Base-by-base conservation (phyloP, 1,140 invertebrate species). In the Eumaeus atala region DNA sequence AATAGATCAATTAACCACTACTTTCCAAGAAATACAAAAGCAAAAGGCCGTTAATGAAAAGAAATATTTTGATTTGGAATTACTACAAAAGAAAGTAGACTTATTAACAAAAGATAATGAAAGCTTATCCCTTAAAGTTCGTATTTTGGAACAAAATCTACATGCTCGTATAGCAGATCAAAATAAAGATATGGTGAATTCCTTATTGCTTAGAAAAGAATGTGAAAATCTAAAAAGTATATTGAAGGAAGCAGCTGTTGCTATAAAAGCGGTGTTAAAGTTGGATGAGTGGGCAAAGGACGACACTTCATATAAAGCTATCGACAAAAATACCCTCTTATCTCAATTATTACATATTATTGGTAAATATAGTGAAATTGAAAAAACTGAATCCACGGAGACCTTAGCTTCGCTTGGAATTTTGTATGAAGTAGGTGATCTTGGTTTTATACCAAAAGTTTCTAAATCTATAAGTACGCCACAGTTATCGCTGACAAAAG, bases 201-300 rank as follows among this genome's bases (percentile, higher is more conserved):
- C 90, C 8, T 65, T 80, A 3, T 84, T 89, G 51, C 78, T 91
- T 48, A 81, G 81, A 36, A 70, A 77, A 40, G 89, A 92, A 72
- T 88, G 90, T 17, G 49, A 82, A 1, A 87, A 87, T 37, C 59
- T 93, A 7, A 87, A 82, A 1, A 78, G 84, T 38, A 85, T 93
- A 55, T 74, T 93, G 12, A 81, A 88, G 56, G 87, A 90, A 68
- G 90, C 92, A 2, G 90, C 89, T 38, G 67, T 74, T 14, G 89
- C 90, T 18, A 88, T 93, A 8, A 78, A 89, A 54, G 86, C 90
- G 54, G 90, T 90, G 35, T 75, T 92, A 12, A 87, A 90, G 69
- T 74, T 91, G 57, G 80, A 84, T 44, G 65, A 87, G 35, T 88
- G 81, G 77, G 74, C 81, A 14, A 66, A 65, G 54, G 68, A 63